phyloP scores from a whole-genome alignment of 2,888 invertebrate genomes.

The Eudasyphora cyanicolor region DNA sequence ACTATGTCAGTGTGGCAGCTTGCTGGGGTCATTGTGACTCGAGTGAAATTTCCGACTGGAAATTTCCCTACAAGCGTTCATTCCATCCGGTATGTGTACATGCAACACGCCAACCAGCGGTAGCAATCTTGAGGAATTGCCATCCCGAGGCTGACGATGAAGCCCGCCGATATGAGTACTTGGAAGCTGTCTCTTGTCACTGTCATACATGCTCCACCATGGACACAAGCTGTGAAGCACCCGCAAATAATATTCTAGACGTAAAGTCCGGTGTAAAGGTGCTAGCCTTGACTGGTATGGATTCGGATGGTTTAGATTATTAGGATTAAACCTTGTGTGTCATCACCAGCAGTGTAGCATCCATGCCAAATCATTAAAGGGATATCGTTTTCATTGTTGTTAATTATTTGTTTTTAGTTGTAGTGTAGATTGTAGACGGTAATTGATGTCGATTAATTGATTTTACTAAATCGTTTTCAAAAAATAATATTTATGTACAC shows the following conservation, averaged over 20 bases:
- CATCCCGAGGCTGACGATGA: constrained; percentile 85
- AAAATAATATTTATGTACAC: constrained; percentile 39
- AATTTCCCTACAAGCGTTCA: constrained; percentile 92
- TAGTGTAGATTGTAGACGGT: constrained; percentile 38
- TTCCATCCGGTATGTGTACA: constrained; percentile 92
- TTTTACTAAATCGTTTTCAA: constrained; percentile 1
- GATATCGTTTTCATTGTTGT: constrained; percentile 3
- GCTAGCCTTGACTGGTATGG: constrained; percentile 75
- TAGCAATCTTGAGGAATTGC: constrained; percentile 86
- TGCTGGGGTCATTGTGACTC: constrained; percentile 93
- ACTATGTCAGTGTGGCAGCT: constrained; percentile 86
- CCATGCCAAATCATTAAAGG: not conserved
- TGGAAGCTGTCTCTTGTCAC: constrained; percentile 89
- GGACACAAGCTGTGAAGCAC: constrained; percentile 87
- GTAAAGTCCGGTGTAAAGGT: constrained; percentile 75
- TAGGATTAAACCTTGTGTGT: constrained; percentile 56
- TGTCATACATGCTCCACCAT: constrained; percentile 87
- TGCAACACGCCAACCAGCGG: constrained; percentile 84
- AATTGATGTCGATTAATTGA: no score
- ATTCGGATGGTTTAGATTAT: constrained; percentile 77
- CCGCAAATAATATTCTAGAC: constrained; percentile 77
- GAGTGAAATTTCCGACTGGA: constrained; percentile 93
- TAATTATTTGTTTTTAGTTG: constrained; percentile 18
- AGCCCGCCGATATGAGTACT: constrained; percentile 87
- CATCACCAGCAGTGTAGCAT: not conserved